Evolutionary conservation across 1,140 invertebrate species (phyloP).

Genomic region (Ips typographus): DNA sequence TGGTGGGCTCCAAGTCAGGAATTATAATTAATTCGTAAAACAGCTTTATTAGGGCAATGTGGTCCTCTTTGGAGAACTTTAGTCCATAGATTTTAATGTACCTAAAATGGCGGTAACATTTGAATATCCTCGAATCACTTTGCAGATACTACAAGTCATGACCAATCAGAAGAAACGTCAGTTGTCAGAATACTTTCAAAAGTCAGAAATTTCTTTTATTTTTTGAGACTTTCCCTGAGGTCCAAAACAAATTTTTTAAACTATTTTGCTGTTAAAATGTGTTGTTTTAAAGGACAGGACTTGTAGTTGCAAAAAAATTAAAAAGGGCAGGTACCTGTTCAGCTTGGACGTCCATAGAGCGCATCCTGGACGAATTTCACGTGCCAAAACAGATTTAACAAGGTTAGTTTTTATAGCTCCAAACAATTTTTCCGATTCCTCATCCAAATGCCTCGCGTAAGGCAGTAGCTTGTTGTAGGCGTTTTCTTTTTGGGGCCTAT

Average conservation of each 20-base stretch:
- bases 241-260: no score
- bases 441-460: conserved; percentile 65
- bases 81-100: conserved; percentile 82
- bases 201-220: no score
- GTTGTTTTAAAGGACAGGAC: neutral
- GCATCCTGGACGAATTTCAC: conserved; percentile 69
- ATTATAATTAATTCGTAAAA: conserved; percentile 76
- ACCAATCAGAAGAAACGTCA: no score
- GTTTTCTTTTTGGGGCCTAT: conserved; percentile 63
- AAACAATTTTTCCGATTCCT: conserved; percentile 63
- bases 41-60: conserved; percentile 83
- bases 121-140: no score
- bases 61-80: conserved; percentile 89
- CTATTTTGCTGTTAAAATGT: no score
- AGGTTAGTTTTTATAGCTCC: conserved; percentile 70
- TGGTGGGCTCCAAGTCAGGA: conserved; percentile 72
- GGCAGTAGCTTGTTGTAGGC: conserved; percentile 68
- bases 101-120: conserved; percentile 49
- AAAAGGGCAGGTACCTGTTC: conserved; percentile 57
- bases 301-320: conserved; percentile 5
- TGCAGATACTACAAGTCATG: no score
- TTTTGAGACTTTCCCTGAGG: no score
- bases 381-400: conserved; percentile 63
- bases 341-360: conserved; percentile 63
- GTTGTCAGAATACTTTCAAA: no score